A percentile compares a stretch with the other conserved stretches of the same genome.
Conservation (phyloP, 1,140 invertebrate species). For the Pseudomyrmex dendroicus region DNA sequence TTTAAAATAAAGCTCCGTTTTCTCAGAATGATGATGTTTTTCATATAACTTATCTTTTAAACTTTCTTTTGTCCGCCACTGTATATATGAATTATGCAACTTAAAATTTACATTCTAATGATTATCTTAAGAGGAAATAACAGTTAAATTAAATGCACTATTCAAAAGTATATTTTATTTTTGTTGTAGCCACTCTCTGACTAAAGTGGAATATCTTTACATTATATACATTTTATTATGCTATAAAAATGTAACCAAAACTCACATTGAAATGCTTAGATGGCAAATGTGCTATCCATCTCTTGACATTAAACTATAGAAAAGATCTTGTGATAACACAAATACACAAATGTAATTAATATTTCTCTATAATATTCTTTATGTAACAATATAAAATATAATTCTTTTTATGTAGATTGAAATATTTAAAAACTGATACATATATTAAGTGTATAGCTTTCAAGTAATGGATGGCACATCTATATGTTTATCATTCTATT, state of each 20-base stretch:
- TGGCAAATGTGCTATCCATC: slow-evolving; percentile 67
- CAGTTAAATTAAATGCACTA: slow-evolving; percentile 40
- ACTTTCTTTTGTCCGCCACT: no score
- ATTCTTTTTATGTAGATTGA: not conserved
- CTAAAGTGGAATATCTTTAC: slow-evolving; percentile 77
- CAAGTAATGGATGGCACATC: slow-evolving; percentile 62
- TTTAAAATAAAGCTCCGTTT: no score
- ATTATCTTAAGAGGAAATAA: not conserved
- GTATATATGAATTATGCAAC: not conserved
- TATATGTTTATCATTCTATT: slow-evolving; percentile 27
- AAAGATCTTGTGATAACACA: not conserved
- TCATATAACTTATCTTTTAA: no score
- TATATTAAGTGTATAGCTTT: not conserved
- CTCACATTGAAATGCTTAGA: slow-evolving; percentile 69
- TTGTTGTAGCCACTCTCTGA: slow-evolving; percentile 67
- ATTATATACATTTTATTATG: slow-evolving; percentile 79
- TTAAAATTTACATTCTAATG: slow-evolving; percentile 23
- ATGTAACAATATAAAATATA: not conserved
- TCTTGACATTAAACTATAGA: slow-evolving; percentile 43
- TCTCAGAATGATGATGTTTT: no score
- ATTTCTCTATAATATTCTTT: slow-evolving; percentile 2
- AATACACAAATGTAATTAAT: not conserved
- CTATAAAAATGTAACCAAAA: slow-evolving; percentile 69
- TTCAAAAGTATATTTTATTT: slow-evolving; percentile 81
- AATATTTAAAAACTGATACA: no score